These are phyloP conservation scores for Alosa alosa DNA, from an alignment of 2,113 vertebrate genomes.

Conservation along the genomic window DNA sequence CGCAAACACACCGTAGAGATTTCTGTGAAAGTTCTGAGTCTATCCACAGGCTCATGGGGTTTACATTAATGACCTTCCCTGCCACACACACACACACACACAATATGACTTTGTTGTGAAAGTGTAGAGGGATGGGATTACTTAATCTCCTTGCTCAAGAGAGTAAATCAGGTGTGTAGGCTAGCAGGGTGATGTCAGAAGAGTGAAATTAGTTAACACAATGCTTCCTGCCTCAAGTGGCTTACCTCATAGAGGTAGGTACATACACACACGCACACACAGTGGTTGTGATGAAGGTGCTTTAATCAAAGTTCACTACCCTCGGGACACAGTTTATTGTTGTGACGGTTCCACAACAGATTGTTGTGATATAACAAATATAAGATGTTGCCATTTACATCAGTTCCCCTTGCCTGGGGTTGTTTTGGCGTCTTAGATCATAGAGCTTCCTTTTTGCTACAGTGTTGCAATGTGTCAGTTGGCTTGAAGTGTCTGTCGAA, in stretches of 20 bases:
- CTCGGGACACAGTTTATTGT: neutral
- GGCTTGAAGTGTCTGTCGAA: no score
- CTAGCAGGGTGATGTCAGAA: neutral
- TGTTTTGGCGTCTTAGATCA: neutral
- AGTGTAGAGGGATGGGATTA: neutral
- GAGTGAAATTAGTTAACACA: neutral
- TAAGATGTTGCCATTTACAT: neutral
- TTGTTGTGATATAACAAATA: no score
- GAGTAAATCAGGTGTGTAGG: neutral
- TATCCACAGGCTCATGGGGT: neutral
- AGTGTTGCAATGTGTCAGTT: no score
- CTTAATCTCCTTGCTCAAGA: neutral
- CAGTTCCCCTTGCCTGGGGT: neutral
- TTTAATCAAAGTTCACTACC: neutral
- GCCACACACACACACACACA: neutral
- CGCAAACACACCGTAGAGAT: no score
- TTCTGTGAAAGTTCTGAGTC: no score
- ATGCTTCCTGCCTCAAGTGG: neutral
- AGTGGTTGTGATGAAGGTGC: no score
- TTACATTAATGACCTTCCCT: neutral
- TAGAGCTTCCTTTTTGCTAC: neutral
- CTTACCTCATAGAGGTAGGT: neutral
- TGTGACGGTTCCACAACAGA: neutral
- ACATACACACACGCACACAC: neutral
- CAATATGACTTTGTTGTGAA: neutral